Conservation (phyloP, 2,888 invertebrate species). For the Tuberolachnus salignus region DNA sequence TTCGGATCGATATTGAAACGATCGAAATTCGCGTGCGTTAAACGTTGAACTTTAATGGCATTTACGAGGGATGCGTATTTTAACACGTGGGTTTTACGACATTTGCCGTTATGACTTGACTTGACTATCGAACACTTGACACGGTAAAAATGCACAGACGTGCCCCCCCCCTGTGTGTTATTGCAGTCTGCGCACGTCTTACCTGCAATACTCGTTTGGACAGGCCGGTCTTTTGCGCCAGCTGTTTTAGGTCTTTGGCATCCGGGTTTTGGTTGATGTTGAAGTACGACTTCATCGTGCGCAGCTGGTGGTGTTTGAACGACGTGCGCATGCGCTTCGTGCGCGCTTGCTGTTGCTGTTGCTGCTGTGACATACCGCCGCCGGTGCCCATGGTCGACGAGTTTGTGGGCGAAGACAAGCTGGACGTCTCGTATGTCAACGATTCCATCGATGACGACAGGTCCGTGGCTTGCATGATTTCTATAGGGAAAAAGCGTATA, state of each 20-base stretch:
- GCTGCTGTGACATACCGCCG: constrained; percentile 22
- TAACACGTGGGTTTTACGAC: too few relatives aligned
- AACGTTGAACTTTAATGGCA: too few relatives aligned
- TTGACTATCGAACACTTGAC: too few relatives aligned
- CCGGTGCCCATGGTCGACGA: constrained; percentile 46
- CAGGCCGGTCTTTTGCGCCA: constrained; percentile 97
- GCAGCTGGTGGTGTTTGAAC: constrained; percentile 97
- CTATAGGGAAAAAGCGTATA: constrained; percentile 65
- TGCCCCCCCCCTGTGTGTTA: too few relatives aligned
- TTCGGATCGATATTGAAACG: too few relatives aligned
- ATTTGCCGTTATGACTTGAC: too few relatives aligned
- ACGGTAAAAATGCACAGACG: too few relatives aligned
- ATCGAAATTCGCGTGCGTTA: too few relatives aligned
- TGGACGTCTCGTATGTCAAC: constrained; percentile 68
- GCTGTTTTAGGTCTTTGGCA: constrained; percentile 96
- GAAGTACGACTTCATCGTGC: constrained; percentile 99
- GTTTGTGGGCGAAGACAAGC: constrained; percentile 59
- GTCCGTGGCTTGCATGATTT: constrained; percentile 76
- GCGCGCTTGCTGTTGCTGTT: constrained; percentile 62
- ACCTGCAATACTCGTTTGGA: constrained; percentile 98
- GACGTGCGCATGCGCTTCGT: constrained; percentile 98
- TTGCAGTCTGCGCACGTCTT: too few relatives aligned
- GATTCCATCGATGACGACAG: constrained; percentile 80
- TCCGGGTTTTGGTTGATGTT: constrained; percentile 99
- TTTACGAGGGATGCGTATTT: too few relatives aligned